Percentiles rank a stretch among this genome's conserved stretches.
Evolutionary conservation across 2,888 invertebrate genomes (phyloP).

Genomic region (Palloptera scutellata): DNA sequence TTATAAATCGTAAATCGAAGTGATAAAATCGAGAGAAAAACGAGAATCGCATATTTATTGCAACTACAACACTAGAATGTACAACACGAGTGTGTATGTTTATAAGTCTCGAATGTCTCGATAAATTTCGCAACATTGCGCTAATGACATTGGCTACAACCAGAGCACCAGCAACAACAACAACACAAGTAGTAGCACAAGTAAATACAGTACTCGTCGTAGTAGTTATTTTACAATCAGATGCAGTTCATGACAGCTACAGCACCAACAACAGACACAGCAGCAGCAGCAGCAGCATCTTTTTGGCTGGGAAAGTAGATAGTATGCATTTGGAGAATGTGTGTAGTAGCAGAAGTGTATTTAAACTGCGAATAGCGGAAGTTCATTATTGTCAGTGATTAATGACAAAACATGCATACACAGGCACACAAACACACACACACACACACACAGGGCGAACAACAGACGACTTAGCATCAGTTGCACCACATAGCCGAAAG

Average conservation of each 20-base stretch:
- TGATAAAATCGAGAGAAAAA: constrained; percentile 7
- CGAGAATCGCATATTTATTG: neutral
- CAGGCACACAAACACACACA: constrained; percentile 15
- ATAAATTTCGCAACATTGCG: constrained; percentile 15
- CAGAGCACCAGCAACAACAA: constrained; percentile 6
- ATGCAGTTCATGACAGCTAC: neutral
- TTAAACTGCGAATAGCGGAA: constrained; percentile 53
- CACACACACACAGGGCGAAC: constrained; percentile 18
- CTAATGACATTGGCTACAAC: constrained; percentile 11
- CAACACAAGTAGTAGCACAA: constrained; percentile 6
- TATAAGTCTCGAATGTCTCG: constrained; percentile 6
- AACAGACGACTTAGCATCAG: constrained; percentile 14
- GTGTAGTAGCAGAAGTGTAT: constrained; percentile 30
- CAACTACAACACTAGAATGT: neutral
- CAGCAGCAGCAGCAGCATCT: neutral
- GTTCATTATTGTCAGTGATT: constrained; percentile 62
- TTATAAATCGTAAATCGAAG: constrained; percentile 13
- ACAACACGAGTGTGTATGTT: neutral
- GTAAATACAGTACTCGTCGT: neutral
- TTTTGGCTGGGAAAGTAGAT: too few relatives aligned
- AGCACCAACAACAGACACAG: neutral
- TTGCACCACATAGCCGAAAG: constrained; percentile 46
- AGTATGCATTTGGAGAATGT: too few relatives aligned
- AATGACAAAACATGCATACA: constrained; percentile 48
- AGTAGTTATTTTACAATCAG: neutral